Evolutionary conservation across 2,888 invertebrate species (phyloP).

Genomic region (Teleiodes luculella): DNA sequence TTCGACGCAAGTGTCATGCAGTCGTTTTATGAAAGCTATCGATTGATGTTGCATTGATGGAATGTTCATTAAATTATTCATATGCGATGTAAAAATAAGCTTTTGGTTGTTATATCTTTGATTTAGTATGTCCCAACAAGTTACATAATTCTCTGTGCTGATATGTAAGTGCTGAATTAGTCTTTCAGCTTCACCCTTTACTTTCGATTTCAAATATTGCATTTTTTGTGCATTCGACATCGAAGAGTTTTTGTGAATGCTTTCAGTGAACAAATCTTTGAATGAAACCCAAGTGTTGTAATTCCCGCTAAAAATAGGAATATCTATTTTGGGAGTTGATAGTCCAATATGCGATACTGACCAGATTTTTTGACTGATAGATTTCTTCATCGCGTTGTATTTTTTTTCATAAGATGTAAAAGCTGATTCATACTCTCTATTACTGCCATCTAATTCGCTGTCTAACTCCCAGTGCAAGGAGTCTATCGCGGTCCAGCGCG

Average conservation of each 20-base stretch:
- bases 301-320: not conserved
- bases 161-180: conserved; percentile 6
- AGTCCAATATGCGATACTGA: not conserved
- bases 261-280: not conserved
- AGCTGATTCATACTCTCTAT: not conserved
- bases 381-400: not conserved
- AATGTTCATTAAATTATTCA: conserved; percentile 17
- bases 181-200: conserved; percentile 17
- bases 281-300: not conserved
- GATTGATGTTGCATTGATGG: not conserved
- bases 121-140: conserved; percentile 21
- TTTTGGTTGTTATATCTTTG: conserved; percentile 19
- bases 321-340: not conserved
- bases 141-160: conserved; percentile 12
- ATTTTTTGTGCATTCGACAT: not conserved
- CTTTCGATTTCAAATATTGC: conserved; percentile 3
- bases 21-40: not conserved
- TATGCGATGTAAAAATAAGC: conserved; percentile 5
- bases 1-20: not conserved
- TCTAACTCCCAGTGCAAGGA: conserved; percentile 15
- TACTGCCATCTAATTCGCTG: not conserved
- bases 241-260: not conserved
- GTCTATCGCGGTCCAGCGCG: not conserved
- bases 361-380: not conserved
- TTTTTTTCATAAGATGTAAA: not conserved